Percentiles rank a stretch among this genome's conserved stretches.
Evolutionary conservation across 1,140 invertebrate genomes (phyloP).

Genomic region (Nautilus pompilius): DNA sequence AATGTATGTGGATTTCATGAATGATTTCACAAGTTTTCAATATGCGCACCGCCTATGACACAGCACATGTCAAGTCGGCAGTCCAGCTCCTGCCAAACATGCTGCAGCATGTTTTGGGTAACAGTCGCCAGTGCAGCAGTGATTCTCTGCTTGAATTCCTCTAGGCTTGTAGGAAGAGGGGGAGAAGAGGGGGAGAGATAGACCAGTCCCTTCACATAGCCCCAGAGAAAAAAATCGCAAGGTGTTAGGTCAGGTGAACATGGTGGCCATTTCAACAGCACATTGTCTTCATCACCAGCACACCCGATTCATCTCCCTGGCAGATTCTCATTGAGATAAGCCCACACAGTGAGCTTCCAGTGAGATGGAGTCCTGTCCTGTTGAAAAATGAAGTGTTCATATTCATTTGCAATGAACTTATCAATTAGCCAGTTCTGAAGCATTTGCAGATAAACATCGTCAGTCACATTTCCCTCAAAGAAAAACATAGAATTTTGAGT

Average conservation of each 20-base stretch:
- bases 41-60: not conserved
- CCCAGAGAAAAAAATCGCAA: not conserved
- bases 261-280: not conserved
- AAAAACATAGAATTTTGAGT: too few species aligned
- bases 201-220: not conserved
- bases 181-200: not conserved
- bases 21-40: slow-evolving; percentile 2
- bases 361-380: not conserved
- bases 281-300: not conserved
- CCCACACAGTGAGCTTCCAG: not conserved
- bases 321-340: not conserved
- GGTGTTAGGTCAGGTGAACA: not conserved
- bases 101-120: not conserved
- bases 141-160: slow-evolving; percentile 3
- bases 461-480: not conserved
- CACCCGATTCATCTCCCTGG: slow-evolving; percentile 1
- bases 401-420: not conserved
- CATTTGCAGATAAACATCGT: not conserved
- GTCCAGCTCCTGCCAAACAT: not conserved
- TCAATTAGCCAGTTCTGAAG: not conserved
- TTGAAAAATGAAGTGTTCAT: not conserved
- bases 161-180: not conserved
- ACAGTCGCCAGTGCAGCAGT: not conserved
- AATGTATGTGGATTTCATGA: not conserved
- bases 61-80: not conserved